phyloP scores from a whole-genome alignment of 2,797 vertebrate species.

The Sciurus carolinensis region DNA sequence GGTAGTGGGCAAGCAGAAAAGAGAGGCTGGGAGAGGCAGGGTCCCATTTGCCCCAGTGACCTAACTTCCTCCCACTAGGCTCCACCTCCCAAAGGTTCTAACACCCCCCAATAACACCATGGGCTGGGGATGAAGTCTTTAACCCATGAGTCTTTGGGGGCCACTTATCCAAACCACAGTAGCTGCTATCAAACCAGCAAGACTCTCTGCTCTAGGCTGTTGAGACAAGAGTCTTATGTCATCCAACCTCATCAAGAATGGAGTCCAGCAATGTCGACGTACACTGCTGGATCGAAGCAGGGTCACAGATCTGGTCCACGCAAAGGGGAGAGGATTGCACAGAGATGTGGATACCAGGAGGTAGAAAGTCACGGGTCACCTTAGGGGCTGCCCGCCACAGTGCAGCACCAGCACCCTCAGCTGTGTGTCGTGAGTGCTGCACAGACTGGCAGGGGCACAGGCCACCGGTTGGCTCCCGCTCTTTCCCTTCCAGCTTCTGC shows the following conservation, averaged over 20 bases:
- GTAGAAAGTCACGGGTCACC: neutral
- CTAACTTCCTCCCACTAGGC: neutral
- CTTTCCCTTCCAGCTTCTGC: neutral
- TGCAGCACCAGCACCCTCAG: neutral
- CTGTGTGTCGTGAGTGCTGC: neutral
- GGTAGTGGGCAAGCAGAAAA: too few relatives aligned
- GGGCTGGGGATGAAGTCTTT: neutral
- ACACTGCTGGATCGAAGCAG: neutral
- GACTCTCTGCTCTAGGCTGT: neutral
- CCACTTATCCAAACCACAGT: neutral
- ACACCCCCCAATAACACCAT: too few relatives aligned
- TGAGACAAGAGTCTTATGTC: neutral
- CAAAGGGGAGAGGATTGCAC: neutral
- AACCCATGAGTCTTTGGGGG: neutral
- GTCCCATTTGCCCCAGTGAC: neutral
- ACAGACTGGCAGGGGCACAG: fast-evolving
- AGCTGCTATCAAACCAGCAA: neutral
- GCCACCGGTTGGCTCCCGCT: neutral
- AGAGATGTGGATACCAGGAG: neutral
- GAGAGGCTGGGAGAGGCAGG: neutral
- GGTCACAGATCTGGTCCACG: neutral
- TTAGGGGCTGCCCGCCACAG: neutral
- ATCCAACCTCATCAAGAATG: neutral
- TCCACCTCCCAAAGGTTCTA: neutral
- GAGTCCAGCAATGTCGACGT: too few relatives aligned